phyloP scores from a whole-genome alignment of 1,140 invertebrate genomes.

The Leptinotarsa texana region DNA sequence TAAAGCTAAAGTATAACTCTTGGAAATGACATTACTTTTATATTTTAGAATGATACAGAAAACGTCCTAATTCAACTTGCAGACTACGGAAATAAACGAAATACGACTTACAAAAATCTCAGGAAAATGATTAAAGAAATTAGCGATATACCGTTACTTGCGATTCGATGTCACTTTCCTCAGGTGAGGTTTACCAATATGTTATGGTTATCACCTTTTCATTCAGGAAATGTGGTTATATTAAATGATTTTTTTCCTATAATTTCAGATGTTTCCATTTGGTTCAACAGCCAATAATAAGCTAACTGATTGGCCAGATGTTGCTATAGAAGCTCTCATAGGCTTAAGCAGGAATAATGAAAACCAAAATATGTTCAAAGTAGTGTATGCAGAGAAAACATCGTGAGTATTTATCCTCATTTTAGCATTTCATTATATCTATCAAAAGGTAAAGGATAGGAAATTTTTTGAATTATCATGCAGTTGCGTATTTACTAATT shows the following conservation, averaged over 20 bases:
- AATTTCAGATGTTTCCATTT: constrained; percentile 32
- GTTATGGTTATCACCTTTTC: background rate
- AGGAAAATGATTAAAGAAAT: constrained; percentile 36
- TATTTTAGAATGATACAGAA: constrained; percentile 29
- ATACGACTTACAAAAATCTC: constrained; percentile 32
- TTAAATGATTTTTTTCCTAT: background rate
- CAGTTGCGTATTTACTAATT: no score
- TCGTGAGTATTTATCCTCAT: background rate
- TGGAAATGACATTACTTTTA: background rate
- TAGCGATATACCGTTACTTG: constrained; percentile 36
- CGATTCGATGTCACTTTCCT: constrained; percentile 40
- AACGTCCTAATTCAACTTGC: constrained; percentile 35
- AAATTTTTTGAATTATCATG: no score
- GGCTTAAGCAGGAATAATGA: background rate
- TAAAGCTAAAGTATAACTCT: background rate
- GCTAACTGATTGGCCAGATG: constrained; percentile 33
- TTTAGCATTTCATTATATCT: background rate
- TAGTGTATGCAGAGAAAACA: background rate
- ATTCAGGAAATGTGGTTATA: background rate
- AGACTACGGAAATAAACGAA: constrained; percentile 39
- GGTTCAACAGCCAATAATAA: constrained; percentile 34
- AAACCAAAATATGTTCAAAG: background rate
- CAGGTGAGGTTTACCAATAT: background rate
- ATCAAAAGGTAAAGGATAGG: no score
- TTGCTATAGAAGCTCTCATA: background rate